These are phyloP conservation scores for Fundulus diaphanus DNA, from an alignment of 2,797 vertebrate species.

Conservation along the genomic window DNA sequence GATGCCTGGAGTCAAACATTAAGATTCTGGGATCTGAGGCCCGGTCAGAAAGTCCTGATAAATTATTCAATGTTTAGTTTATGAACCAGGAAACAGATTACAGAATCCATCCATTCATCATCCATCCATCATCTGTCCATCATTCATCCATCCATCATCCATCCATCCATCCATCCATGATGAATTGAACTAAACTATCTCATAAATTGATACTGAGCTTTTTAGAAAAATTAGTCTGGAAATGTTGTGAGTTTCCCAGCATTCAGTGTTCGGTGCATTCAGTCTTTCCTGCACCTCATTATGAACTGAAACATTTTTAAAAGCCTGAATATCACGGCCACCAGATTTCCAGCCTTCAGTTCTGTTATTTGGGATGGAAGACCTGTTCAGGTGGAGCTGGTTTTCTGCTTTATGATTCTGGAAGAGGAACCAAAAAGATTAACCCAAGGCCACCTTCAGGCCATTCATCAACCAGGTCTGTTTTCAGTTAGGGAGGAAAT, in stretches of 20 bases:
- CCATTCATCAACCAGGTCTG: conserved; percentile 34
- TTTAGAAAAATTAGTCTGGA: too few relatives aligned
- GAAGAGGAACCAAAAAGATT: not conserved
- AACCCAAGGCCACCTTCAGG: not conserved
- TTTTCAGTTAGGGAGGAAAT: conserved; percentile 63
- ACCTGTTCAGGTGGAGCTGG: not conserved
- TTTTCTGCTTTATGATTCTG: not conserved
- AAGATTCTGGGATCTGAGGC: not conserved
- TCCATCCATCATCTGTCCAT: too few relatives aligned
- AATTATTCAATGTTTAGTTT: not conserved
- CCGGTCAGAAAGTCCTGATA: not conserved
- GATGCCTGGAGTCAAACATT: too few relatives aligned
- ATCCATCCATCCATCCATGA: too few relatives aligned
- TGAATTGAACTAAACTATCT: too few relatives aligned
- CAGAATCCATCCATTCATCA: too few relatives aligned
- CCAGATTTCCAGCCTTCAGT: not conserved
- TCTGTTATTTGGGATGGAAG: not conserved
- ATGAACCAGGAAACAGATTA: not conserved
- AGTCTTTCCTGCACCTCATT: not conserved
- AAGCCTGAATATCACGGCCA: not conserved
- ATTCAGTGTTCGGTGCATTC: not conserved
- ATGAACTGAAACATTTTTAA: not conserved
- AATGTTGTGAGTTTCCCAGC: too few relatives aligned
- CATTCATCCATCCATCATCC: too few relatives aligned
- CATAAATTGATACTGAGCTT: too few relatives aligned